phyloP scores from a whole-genome alignment of 2,888 invertebrate species.

The Drosophila mayaguana region DNA sequence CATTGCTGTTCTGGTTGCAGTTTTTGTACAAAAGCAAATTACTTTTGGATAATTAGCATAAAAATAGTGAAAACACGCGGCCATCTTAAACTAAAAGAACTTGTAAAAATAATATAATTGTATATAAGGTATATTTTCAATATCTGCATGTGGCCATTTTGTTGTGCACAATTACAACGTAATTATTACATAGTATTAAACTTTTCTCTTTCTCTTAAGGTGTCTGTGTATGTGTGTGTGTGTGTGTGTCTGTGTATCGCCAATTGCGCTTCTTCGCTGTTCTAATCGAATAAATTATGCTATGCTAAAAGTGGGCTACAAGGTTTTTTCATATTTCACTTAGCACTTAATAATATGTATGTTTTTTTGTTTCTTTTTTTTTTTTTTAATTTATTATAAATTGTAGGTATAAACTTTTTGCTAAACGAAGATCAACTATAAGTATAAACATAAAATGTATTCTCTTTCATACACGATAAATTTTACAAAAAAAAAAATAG shows the following conservation, averaged over 20 bases:
- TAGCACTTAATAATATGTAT: slow-evolving; percentile 47
- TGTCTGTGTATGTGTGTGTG: background rate
- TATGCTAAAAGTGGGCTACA: slow-evolving; percentile 71
- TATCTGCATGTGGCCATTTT: slow-evolving; percentile 16
- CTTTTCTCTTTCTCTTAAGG: background rate
- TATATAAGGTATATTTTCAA: slow-evolving; percentile 10
- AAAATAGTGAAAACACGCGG: slow-evolving; percentile 37
- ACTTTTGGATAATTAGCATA: slow-evolving; percentile 24
- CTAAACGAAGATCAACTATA: slow-evolving; percentile 76
- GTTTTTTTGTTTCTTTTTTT: background rate
- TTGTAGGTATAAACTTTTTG: slow-evolving; percentile 61
- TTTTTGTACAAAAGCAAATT: slow-evolving; percentile 28
- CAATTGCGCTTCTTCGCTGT: slow-evolving; percentile 37
- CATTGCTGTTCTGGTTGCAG: background rate
- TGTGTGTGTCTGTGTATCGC: background rate
- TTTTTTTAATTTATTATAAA: slow-evolving; percentile 27
- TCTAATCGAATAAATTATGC: slow-evolving; percentile 74
- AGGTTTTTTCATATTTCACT: slow-evolving; percentile 37
- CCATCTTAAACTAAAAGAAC: slow-evolving; percentile 20
- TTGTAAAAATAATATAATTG: slow-evolving; percentile 29
- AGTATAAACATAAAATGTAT: slow-evolving; percentile 57
- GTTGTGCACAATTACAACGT: slow-evolving; percentile 41
- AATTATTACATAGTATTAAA: slow-evolving; percentile 35
- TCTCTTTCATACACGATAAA: slow-evolving; percentile 24
- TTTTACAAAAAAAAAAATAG: slow-evolving; percentile 45